phyloP scores from a whole-genome alignment of 1,140 invertebrate species.

The Cyclargus thomasi region DNA sequence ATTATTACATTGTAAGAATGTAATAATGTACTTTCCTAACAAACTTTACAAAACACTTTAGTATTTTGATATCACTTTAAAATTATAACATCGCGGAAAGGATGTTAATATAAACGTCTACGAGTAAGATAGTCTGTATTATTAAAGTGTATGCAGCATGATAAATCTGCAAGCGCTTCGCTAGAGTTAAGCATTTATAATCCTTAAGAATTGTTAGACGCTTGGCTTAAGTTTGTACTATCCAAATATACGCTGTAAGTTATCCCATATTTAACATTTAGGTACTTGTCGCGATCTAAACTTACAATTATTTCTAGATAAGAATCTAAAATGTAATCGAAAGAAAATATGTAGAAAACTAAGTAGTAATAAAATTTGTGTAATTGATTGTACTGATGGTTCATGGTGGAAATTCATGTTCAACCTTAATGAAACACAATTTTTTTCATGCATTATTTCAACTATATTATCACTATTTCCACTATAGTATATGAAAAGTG shows the following conservation, averaged over 20 bases:
- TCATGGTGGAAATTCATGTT: too few species aligned
- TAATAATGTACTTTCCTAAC: too few species aligned
- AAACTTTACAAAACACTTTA: too few species aligned
- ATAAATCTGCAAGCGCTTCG: background rate
- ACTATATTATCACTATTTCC: too few species aligned
- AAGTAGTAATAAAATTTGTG: too few species aligned
- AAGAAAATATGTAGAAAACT: too few species aligned
- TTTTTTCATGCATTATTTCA: too few species aligned
- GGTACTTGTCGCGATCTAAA: background rate
- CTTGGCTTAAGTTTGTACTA: background rate
- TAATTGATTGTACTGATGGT: too few species aligned
- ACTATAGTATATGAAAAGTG: too few species aligned
- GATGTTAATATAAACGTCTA: background rate
- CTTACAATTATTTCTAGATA: background rate
- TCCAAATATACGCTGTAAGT: background rate
- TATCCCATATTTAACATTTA: background rate
- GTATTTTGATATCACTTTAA: background rate
- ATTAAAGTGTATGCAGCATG: background rate
- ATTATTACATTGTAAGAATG: too few species aligned
- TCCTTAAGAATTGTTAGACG: slow-evolving; percentile 1
- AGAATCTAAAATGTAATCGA: too few species aligned
- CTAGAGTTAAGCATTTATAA: background rate
- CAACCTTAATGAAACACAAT: too few species aligned
- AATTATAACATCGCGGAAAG: background rate
- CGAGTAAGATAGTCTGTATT: background rate